These are phyloP conservation scores for Eupithecia dodoneata DNA, from an alignment of 2,888 invertebrate species.

Conservation along the genomic window DNA sequence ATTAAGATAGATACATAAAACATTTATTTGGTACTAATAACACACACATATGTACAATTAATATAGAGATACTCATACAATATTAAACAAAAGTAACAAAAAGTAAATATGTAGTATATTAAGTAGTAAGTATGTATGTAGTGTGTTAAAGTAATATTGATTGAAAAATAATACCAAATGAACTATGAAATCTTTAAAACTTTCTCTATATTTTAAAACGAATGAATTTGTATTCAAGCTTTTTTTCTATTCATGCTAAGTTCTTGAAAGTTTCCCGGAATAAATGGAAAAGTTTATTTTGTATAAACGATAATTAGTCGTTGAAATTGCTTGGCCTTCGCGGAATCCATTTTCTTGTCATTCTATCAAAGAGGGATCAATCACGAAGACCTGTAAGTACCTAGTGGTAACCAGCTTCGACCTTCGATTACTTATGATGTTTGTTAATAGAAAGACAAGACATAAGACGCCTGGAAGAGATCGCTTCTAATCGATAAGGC, in stretches of 20 bases:
- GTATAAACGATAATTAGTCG: constrained; percentile 11
- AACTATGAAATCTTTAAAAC: background rate
- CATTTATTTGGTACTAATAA: too few relatives aligned
- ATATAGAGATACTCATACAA: too few relatives aligned
- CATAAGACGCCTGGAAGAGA: too few relatives aligned
- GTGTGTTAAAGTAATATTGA: background rate
- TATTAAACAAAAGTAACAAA: too few relatives aligned
- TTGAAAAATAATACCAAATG: background rate
- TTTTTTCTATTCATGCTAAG: constrained; percentile 5
- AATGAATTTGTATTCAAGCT: constrained; percentile 5
- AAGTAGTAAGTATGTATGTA: too few relatives aligned
- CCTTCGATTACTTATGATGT: background rate
- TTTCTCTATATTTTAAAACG: background rate
- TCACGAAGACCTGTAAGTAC: background rate
- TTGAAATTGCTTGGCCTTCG: constrained; percentile 1
- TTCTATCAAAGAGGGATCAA: constrained; percentile 10
- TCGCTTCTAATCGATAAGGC: too few relatives aligned
- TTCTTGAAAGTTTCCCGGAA: background rate
- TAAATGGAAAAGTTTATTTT: constrained; percentile 17
- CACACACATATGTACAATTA: too few relatives aligned
- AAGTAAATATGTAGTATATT: too few relatives aligned
- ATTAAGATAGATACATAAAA: too few relatives aligned
- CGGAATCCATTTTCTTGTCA: constrained; percentile 8
- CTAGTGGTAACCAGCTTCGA: background rate
- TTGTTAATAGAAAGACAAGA: too few relatives aligned